Percentiles rank a stretch among this genome's conserved stretches.
Evolutionary conservation across 2,888 invertebrate genomes (phyloP).

Genomic region (Erebia epiphron): DNA sequence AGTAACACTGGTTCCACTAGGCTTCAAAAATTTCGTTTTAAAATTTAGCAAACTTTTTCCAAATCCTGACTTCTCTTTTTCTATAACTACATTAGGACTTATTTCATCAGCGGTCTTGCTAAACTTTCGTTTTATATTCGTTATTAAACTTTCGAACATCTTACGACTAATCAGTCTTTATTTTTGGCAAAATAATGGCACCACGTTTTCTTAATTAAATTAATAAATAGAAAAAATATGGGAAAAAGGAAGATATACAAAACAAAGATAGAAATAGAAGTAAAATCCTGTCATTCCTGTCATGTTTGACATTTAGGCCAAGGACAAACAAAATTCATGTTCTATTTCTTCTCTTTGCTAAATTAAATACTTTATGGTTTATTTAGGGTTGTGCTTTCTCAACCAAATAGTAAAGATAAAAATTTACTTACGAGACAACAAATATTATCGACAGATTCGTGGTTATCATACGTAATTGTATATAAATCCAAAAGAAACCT

Average conservation of each 20-base stretch:
- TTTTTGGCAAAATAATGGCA: constrained; percentile 54
- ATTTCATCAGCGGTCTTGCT: constrained; percentile 64
- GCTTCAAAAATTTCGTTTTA: constrained; percentile 63
- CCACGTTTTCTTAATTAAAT: constrained; percentile 38
- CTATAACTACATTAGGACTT: constrained; percentile 45
- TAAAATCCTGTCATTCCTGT: constrained; percentile 58
- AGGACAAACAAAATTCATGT: constrained; percentile 56
- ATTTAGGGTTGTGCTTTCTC: constrained; percentile 1
- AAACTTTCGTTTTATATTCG: constrained; percentile 71
- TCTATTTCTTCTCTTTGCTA: constrained; percentile 54
- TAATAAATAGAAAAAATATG: constrained; percentile 26
- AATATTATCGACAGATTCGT: constrained; percentile 89
- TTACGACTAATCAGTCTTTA: constrained; percentile 76
- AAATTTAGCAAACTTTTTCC: constrained; percentile 65
- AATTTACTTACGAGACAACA: constrained; percentile 84
- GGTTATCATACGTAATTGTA: constrained; percentile 92
- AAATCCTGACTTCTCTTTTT: constrained; percentile 60
- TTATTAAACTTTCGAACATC: constrained; percentile 75
- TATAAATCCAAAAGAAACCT: constrained; percentile 92
- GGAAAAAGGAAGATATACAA: constrained; percentile 47
- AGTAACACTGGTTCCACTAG: constrained; percentile 50
- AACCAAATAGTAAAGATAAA: constrained; percentile 38
- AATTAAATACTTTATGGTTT: constrained; percentile 45
- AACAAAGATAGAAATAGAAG: constrained; percentile 51
- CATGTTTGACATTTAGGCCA: constrained; percentile 76